Evolutionary conservation across 2,113 vertebrate genomes (phyloP), one percentile per base, ranked within the genome.

Genomic region (Acanthochromis polyacanthus): DNA sequence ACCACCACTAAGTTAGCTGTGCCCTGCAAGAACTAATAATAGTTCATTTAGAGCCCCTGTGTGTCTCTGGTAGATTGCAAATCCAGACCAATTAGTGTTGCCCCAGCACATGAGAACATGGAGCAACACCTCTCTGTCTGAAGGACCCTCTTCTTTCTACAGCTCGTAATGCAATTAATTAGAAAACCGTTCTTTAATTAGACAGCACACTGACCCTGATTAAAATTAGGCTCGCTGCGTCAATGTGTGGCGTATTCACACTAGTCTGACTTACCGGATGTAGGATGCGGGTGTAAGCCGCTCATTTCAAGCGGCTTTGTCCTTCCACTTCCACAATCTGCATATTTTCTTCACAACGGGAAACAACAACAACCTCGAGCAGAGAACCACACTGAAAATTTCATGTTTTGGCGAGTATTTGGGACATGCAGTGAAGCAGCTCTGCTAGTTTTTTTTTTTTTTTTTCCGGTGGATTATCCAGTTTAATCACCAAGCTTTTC

Each of bases 141-240:
- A 22, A 88, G 66, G 82, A 62, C 60, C 60, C 23, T 89, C 71
- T 87, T 81, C 68, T 79, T 81, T 83, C 78, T 55, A 66, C 67
- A 43, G 62, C 77, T 90, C 79, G 82, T 84, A 84, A 91, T 87
- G 83, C 25, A 83, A 78, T 88, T 90, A 83, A 91, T 90, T 89
- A 88, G 75, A 73, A 78, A 73, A 11, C 36, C 60, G 55, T 69
- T 64, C 80, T 86, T 82, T 88, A 87, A 92, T 90, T 89, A 83
- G 90, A 87, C 60, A 48, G 55, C 65, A 73, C 78, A 68, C 77
- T 67, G 59, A 58, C 56, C 78, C 67, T 80, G 82, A 88, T 84
- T 81, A 80, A 80, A 89, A 88, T 71, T 32, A 65, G 48, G 56
- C 74, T 78, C 51, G 36, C 30, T 76, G 51, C 67, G 23, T 65